A percentile compares a stretch with the other conserved stretches of the same genome.
These are phyloP conservation scores for Xiphorhynchus erythropygius DNA, from an alignment of 2,797 vertebrate species.

Conservation along the genomic window DNA sequence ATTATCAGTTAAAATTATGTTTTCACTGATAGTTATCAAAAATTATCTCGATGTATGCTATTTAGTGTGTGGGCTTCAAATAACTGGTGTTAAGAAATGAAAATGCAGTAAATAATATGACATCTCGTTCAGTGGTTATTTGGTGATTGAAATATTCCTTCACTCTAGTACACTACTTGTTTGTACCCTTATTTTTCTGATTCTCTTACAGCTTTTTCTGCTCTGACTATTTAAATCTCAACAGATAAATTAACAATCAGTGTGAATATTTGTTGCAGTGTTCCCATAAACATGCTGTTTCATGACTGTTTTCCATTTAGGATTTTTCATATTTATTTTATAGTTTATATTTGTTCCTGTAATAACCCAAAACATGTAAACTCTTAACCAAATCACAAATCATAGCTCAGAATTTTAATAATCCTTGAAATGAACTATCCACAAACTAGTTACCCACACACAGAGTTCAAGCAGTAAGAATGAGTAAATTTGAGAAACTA, in stretches of 20 bases:
- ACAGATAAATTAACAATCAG: not conserved
- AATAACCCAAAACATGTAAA: not conserved
- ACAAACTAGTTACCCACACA: not conserved
- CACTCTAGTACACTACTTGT: not conserved
- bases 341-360: not conserved
- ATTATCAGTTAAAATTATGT: not conserved
- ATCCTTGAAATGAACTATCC: not conserved
- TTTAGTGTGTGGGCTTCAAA: not conserved
- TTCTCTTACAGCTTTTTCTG: not conserved
- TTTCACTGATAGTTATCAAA: not conserved
- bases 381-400: not conserved
- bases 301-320: not conserved
- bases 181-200: not conserved
- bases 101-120: not conserved
- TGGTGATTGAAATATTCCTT: not conserved
- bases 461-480: not conserved
- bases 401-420: not conserved
- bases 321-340: not conserved
- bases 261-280: not conserved
- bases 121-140: not conserved
- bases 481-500: not conserved
- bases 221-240: not conserved
- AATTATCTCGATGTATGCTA: not conserved
- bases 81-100: not conserved
- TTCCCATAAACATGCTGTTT: not conserved